Base-by-base conservation (phyloP, 2,888 invertebrate genomes). In the Chromoteleia sp. region DNA sequence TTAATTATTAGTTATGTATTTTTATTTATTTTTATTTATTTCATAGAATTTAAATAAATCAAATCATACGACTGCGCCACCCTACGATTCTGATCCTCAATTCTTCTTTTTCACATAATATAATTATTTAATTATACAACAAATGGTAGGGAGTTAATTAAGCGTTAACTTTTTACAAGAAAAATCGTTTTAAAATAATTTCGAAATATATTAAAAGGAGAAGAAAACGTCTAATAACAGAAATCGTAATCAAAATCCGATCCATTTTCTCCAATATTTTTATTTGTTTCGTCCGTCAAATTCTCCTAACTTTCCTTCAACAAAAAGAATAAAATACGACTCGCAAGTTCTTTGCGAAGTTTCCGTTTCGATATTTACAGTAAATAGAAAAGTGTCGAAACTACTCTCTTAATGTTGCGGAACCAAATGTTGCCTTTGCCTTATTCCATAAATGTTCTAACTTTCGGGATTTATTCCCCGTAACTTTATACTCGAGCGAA, bases 341-440 rank as follows among this genome's bases (percentile, higher is more conserved):
- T n/a, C 29, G 19, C 1, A 25, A 61, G 39, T 71, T 65, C 3
- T 21, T 61, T 8, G 54, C 17, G 0, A 68, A 76, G 21, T 75
- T 77, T 59, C 43, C 19, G 25, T 70, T 15, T 30, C 36, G 19
- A 61, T 52, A 54, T 61, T 75, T 67, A 67, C 15, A 63, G 63
- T 63, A 70, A 76, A 70, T 56, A 70, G 63, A 67, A 63, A 70
- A 77, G 63, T 71, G 65, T 71, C 65, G 65, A 65, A 78, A 71
- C 58, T 63, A 15, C 50, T 48, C 12, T 58, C 52, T 78, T 71
- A 71, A 71, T 48, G 58, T 58, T 30, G 71, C 14, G 50, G 21
- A 65, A 65, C 71, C 71, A 68, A 78, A 68, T 39, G 58, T 61
- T 41, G 50, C 45, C n/a, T 56, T 43, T 43, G 43, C 39, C 50